Conservation (phyloP, 1,140 invertebrate species). For the Oscheius sp. region DNA sequence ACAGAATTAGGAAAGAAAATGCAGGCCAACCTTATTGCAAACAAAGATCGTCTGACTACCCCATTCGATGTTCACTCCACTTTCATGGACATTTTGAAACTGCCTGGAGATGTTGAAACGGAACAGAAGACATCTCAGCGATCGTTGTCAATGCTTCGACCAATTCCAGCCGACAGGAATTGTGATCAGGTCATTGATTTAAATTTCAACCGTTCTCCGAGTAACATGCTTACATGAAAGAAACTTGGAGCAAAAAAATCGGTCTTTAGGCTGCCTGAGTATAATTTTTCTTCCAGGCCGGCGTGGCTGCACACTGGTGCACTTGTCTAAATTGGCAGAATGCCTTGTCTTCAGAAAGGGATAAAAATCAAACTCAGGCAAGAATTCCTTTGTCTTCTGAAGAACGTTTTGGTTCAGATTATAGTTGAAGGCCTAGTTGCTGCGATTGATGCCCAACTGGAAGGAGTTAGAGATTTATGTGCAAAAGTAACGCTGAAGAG, state of each 20-base stretch:
- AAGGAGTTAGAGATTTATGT: constrained; percentile 68
- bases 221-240: too few species aligned
- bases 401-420: constrained; percentile 40
- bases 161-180: constrained; percentile 55
- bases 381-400: not conserved
- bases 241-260: too few species aligned
- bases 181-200: too few species aligned
- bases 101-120: constrained; percentile 6
- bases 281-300: too few species aligned
- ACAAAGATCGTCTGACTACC: constrained; percentile 71
- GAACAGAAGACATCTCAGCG: constrained; percentile 42
- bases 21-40: constrained; percentile 68
- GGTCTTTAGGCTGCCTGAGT: too few species aligned
- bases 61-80: constrained; percentile 72
- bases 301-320: constrained; percentile 88
- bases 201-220: too few species aligned
- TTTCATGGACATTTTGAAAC: constrained; percentile 50
- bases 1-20: constrained; percentile 37
- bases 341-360: constrained; percentile 58
- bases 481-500: constrained; percentile 66
- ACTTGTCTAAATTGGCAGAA: constrained; percentile 83
- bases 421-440: constrained; percentile 67
- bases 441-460: constrained; percentile 70
- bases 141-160: constrained; percentile 55
- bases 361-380: constrained; percentile 30